Evolutionary conservation across 2,797 vertebrate genomes (phyloP).

Genomic region (Poeciliopsis turneri): DNA sequence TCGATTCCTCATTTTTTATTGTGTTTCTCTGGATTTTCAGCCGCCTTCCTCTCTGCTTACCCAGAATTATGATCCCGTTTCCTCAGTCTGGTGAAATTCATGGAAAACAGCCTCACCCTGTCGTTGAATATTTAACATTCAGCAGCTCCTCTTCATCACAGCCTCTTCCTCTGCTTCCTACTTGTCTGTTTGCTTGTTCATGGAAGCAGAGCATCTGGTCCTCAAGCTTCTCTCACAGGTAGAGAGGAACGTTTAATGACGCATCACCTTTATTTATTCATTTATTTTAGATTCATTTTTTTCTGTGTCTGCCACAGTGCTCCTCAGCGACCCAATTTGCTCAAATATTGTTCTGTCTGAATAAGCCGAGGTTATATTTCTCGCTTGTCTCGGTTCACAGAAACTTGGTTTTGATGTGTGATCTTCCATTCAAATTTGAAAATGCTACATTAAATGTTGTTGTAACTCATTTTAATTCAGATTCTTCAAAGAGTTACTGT

Average conservation of each 20-base stretch:
- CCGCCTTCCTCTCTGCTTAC: neutral
- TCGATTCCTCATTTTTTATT: neutral
- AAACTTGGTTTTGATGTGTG: neutral
- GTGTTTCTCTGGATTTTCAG: neutral
- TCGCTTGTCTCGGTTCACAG: neutral
- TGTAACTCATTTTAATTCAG: too few relatives aligned
- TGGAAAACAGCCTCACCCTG: neutral
- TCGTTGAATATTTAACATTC: neutral
- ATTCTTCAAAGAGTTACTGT: too few relatives aligned
- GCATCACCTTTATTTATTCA: neutral
- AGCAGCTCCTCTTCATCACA: neutral
- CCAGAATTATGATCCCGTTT: neutral
- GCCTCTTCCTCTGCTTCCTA: neutral
- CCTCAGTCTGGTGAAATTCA: neutral
- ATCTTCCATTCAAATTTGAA: too few relatives aligned
- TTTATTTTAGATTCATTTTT: neutral
- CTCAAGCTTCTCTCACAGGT: neutral
- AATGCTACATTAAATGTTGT: too few relatives aligned
- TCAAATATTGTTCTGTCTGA: neutral
- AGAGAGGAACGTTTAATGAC: neutral
- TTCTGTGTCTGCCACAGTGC: neutral
- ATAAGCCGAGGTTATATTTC: neutral
- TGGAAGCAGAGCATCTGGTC: neutral
- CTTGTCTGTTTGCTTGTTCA: neutral
- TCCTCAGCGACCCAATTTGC: neutral